Base-by-base conservation (phyloP, 2,888 invertebrate species). In the Tipula vernalis region DNA sequence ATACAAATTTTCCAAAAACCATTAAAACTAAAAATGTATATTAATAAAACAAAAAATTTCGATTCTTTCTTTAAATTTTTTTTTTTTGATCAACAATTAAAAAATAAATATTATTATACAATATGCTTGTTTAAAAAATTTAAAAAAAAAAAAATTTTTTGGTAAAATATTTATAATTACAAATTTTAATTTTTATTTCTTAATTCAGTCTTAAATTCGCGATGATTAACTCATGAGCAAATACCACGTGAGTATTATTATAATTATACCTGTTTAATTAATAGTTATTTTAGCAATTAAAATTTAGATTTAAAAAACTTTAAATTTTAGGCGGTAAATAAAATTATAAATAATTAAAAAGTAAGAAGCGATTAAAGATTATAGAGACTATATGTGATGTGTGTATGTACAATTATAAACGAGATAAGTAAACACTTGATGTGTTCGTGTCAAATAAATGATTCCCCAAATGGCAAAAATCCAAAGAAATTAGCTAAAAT, bases 401-500 rank as follows among this genome's bases (percentile, higher is more conserved):
- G 71, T 71, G 71, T 71, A 71, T 71, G 71, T 71, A 71, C 71
- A 71, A 71, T 51, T 51, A 51, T 51, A 51, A 51, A 5, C 1
- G 3, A 51, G n/a, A 51, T n/a, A 51, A 51, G n/a, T 44, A 44
- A 12, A 42, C 8, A 42, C 12, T 8, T 5, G 6, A 42, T 42
- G 10, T 44, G 39, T 39, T 6, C n/a, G 84, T 84, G 84, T 84
- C 84, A 84, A 5, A 84, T 39, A 84, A 84, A 84, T 84, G 84
- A 84, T 84, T 84, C 84, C 39, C 84, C 84, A 39, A 84, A 84
- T 15, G 84, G 84, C 84, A 84, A 84, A 84, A 84, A 84, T 84
- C 84, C 84, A 84, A 84, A n/a, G 84, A 84, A 84, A 84, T 84
- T 84, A 84, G 84, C 84, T 88, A 90, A 89, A 88, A 89, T 89